These are phyloP conservation scores for Pheosia tremula DNA, from an alignment of 2,888 invertebrate genomes.

Conservation along the genomic window DNA sequence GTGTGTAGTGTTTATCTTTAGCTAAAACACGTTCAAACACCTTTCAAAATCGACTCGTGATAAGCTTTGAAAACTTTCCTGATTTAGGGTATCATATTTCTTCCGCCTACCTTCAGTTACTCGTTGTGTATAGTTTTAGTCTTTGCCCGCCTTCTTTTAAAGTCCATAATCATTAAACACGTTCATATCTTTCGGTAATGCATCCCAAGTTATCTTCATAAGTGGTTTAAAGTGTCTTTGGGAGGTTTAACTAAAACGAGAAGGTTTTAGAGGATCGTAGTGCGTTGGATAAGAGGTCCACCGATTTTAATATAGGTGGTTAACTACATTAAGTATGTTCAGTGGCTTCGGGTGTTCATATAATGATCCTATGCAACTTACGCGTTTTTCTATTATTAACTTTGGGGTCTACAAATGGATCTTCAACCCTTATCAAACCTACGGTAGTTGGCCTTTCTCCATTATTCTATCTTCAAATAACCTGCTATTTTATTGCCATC, in stretches of 20 bases:
- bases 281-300: neutral
- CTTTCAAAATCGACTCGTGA: neutral
- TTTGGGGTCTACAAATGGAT: too few species aligned
- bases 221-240: slow-evolving; percentile 22
- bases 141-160: neutral
- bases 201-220: slow-evolving; percentile 21
- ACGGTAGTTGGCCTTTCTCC: too few species aligned
- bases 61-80: slow-evolving; percentile 1
- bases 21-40: neutral
- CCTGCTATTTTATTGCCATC: too few species aligned
- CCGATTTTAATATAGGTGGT: too few species aligned
- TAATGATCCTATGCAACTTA: too few species aligned
- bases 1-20: neutral
- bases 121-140: slow-evolving; percentile 6
- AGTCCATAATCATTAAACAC: slow-evolving; percentile 10
- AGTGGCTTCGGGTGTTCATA: too few species aligned
- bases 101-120: slow-evolving; percentile 13
- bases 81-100: slow-evolving; percentile 24
- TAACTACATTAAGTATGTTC: too few species aligned
- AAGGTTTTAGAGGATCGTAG: neutral
- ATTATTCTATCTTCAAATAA: too few species aligned
- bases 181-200: slow-evolving; percentile 7
- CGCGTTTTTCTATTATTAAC: too few species aligned
- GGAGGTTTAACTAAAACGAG: neutral
- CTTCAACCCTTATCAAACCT: too few species aligned